Conservation (phyloP, 2,888 invertebrate genomes). For the Noctua janthina region DNA sequence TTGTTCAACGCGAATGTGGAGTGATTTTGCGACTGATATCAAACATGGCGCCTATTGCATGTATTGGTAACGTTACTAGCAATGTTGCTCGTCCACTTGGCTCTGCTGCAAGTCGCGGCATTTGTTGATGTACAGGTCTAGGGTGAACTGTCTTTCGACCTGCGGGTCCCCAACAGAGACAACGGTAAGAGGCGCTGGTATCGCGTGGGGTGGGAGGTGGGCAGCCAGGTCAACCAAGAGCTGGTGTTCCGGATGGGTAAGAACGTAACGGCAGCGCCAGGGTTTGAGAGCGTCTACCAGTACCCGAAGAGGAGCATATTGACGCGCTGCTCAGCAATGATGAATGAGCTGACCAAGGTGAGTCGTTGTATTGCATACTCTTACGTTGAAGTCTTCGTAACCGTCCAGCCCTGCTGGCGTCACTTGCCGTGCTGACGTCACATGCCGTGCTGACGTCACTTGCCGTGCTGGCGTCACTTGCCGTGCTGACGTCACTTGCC, state of each 20-base stretch:
- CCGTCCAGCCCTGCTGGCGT: too few relatives aligned
- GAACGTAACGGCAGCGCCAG: constrained; percentile 54
- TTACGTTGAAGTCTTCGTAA: neutral
- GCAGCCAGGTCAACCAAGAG: neutral
- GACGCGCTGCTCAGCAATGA: constrained; percentile 72
- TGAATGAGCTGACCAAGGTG: constrained; percentile 76
- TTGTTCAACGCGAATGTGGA: neutral
- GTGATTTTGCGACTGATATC: neutral
- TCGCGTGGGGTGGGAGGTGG: constrained; percentile 8
- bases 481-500: too few relatives aligned
- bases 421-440: too few relatives aligned
- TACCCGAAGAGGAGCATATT: constrained; percentile 71
- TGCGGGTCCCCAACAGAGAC: constrained; percentile 27
- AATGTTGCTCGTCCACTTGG: constrained; percentile 25
- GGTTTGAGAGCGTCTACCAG: constrained; percentile 72
- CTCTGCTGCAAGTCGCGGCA: constrained; percentile 14
- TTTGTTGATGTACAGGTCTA: constrained; percentile 27
- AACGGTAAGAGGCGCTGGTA: constrained; percentile 5
- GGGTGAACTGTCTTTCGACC: constrained; percentile 51
- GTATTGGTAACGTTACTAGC: constrained; percentile 7
- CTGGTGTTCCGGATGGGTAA: constrained; percentile 6
- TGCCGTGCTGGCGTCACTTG: too few relatives aligned
- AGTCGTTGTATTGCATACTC: neutral
- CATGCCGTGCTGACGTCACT: too few relatives aligned
- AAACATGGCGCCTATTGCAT: neutral